Evolutionary conservation across 2,113 vertebrate genomes (phyloP).

Genomic region (Sula dactylatra): DNA sequence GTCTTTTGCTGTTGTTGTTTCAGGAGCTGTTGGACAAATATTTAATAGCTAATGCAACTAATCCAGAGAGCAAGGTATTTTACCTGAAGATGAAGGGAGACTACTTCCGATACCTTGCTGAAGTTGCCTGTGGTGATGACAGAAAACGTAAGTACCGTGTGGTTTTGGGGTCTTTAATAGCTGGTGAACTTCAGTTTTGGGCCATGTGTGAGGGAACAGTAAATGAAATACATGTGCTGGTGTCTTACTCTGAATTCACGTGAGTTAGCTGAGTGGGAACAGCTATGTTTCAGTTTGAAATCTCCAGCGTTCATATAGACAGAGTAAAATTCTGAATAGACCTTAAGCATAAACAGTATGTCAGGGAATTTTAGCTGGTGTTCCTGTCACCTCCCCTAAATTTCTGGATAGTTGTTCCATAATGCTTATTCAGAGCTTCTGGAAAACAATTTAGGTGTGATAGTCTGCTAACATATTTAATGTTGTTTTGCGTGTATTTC

Average conservation of each 20-base stretch:
- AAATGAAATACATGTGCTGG: background rate
- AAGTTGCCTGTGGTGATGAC: conserved; percentile 86
- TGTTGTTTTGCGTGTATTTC: background rate
- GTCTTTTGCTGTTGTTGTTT: conserved; percentile 9
- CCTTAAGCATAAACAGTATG: background rate
- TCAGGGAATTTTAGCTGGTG: background rate
- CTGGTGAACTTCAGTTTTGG: background rate
- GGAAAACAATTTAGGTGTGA: background rate
- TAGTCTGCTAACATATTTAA: background rate
- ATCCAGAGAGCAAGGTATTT: conserved; percentile 93
- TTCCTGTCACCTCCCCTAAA: background rate
- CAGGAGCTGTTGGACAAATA: conserved; percentile 86
- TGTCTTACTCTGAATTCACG: background rate
- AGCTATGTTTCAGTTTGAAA: background rate
- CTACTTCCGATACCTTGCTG: conserved; percentile 96
- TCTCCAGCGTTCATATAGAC: background rate
- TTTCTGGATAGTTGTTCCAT: background rate
- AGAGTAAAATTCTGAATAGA: background rate
- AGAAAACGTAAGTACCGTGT: conserved; percentile 75
- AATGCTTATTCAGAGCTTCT: background rate
- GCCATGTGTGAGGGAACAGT: background rate
- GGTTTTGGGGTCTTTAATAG: background rate
- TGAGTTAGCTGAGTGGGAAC: background rate
- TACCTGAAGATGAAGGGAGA: conserved; percentile 99
- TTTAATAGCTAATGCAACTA: conserved; percentile 88